Conservation (phyloP, 1,140 invertebrate species). For the Drosophila kohkoa region DNA sequence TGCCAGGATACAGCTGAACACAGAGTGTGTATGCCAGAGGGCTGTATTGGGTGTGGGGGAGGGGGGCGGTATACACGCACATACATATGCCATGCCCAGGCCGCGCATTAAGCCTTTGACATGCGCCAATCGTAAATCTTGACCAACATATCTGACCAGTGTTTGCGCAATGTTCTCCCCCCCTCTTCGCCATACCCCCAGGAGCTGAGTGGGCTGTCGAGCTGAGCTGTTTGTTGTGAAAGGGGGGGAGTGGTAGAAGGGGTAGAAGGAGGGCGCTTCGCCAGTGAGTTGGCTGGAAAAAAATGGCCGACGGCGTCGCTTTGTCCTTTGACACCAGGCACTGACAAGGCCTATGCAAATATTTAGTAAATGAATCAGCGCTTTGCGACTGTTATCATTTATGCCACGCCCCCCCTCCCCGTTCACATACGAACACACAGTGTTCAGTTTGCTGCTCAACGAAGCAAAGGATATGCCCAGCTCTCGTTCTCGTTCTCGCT, state of each 20-base stretch:
- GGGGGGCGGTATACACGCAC: slow-evolving; percentile 8
- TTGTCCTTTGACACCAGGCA: slow-evolving; percentile 72
- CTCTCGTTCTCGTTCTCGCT: background rate
- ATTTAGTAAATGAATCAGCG: slow-evolving; percentile 85
- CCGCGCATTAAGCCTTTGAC: slow-evolving; percentile 81
- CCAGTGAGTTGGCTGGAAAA: slow-evolving; percentile 42
- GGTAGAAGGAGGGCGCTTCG: background rate
- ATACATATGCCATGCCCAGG: background rate
- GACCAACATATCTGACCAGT: slow-evolving; percentile 82
- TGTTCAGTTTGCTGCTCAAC: slow-evolving; percentile 44
- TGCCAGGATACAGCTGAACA: slow-evolving; percentile 40
- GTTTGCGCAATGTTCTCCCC: slow-evolving; percentile 58
- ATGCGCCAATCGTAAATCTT: slow-evolving; percentile 84
- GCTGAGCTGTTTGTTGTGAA: background rate
- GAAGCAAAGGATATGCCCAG: slow-evolving; percentile 22
- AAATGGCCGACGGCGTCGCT: slow-evolving; percentile 62
- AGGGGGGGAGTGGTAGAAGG: background rate
- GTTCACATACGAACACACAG: background rate
- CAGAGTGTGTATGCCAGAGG: slow-evolving; percentile 1
- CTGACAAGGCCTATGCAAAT: slow-evolving; percentile 84
- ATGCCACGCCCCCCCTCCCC: slow-evolving; percentile 43
- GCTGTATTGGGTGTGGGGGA: background rate
- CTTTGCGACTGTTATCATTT: slow-evolving; percentile 83
- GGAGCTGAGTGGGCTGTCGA: slow-evolving; percentile 7
- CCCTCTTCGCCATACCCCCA: background rate